Evolutionary conservation across 1,140 invertebrate species (phyloP).

Genomic region (Octopus sinensis): DNA sequence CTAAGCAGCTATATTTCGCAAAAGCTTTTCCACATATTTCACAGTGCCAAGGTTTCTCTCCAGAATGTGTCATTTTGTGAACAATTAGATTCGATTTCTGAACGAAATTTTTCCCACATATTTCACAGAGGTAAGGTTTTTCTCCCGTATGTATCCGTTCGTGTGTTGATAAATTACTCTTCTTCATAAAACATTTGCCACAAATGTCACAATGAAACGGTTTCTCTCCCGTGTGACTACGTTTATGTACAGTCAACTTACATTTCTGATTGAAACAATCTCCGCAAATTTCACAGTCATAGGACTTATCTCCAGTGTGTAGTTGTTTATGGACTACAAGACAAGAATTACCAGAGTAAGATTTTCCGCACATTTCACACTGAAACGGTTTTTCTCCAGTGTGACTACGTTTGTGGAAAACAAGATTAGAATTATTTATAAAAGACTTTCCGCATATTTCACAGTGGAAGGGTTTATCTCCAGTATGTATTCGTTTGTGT

Average conservation of each 20-base stretch:
- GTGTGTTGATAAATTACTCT: conserved; percentile 53
- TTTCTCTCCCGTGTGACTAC: conserved; percentile 32
- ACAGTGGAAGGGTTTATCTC: too few relatives aligned
- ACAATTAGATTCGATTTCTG: conserved; percentile 53
- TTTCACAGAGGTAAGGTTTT: conserved; percentile 53
- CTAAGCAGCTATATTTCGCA: conserved; percentile 59
- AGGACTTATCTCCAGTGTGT: too few relatives aligned
- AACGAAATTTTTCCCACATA: conserved; percentile 56
- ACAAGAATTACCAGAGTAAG: too few relatives aligned
- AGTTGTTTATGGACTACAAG: too few relatives aligned
- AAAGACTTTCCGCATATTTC: too few relatives aligned
- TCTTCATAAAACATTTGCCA: conserved; percentile 53
- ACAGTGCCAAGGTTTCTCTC: conserved; percentile 27
- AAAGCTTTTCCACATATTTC: conserved; percentile 85
- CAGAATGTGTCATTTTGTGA: conserved; percentile 32
- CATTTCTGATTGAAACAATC: too few relatives aligned
- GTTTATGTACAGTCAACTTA: conserved; percentile 51
- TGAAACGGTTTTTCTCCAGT: too few relatives aligned
- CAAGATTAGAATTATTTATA: too few relatives aligned
- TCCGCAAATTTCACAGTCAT: too few relatives aligned
- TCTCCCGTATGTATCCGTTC: conserved; percentile 54
- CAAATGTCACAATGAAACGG: conserved; percentile 38
- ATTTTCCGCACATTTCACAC: too few relatives aligned
- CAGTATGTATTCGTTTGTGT: too few relatives aligned
- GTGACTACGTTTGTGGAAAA: too few relatives aligned